Evolutionary conservation across 2,797 vertebrate genomes (phyloP).

Genomic region (Huso huso): DNA sequence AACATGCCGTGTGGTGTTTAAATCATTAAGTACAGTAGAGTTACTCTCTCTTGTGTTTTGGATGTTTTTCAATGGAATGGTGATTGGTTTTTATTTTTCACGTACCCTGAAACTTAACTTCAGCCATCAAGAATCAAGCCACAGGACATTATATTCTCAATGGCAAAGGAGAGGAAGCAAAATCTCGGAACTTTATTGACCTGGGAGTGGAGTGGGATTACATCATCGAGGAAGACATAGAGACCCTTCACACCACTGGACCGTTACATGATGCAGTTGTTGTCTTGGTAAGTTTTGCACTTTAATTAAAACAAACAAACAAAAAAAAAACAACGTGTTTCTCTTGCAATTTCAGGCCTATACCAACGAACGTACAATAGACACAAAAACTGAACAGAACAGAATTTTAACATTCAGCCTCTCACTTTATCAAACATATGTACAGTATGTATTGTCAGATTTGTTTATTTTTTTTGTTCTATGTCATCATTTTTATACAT

Average conservation of each 20-base stretch:
- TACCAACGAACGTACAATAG: no score
- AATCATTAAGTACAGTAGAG: no score
- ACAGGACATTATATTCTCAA: constrained; percentile 95
- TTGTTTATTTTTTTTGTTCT: no score
- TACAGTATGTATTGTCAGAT: no score
- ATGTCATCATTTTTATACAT: neutral
- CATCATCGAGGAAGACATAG: constrained; percentile 71
- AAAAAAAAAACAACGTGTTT: neutral
- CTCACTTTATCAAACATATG: no score
- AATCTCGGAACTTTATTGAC: constrained; percentile 82
- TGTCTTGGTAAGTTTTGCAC: constrained; percentile 72
- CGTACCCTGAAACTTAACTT: constrained; percentile 20
- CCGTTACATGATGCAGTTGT: constrained; percentile 83
- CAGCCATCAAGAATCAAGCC: constrained; percentile 95
- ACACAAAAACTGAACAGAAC: neutral
- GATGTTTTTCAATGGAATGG: no score
- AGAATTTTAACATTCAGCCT: no score
- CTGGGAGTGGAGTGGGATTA: constrained; percentile 95
- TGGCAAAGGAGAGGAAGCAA: constrained; percentile 79
- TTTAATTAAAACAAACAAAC: neutral
- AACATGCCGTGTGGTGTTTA: no score
- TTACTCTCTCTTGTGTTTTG: no score
- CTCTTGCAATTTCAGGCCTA: neutral
- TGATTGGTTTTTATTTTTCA: no score
- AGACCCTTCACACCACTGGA: constrained; percentile 85